Conservation (phyloP, 2,797 vertebrate species). For the Periophthalmus magnuspinnatus region DNA sequence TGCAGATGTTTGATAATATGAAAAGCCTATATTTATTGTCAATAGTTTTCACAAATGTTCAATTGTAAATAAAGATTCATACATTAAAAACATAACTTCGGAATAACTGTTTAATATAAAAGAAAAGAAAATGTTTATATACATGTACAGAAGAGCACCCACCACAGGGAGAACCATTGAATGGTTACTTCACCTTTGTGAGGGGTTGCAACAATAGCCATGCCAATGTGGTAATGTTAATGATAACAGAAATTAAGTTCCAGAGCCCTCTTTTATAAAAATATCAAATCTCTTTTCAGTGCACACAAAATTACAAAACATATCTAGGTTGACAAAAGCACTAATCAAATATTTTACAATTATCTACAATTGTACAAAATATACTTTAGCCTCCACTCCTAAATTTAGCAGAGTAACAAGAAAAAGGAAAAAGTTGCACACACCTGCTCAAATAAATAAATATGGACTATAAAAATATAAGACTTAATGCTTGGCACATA, state of each 20-base stretch:
- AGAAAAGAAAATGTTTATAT: slow-evolving; percentile 71
- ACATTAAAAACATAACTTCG: slow-evolving; percentile 30
- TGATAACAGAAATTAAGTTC: slow-evolving; percentile 58
- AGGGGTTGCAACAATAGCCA: slow-evolving; percentile 55
- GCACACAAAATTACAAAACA: slow-evolving; percentile 84
- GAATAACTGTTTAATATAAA: slow-evolving; percentile 79
- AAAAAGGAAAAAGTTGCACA: slow-evolving; percentile 59
- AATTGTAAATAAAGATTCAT: slow-evolving; percentile 42
- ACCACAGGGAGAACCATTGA: slow-evolving; percentile 37
- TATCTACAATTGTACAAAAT: slow-evolving; percentile 81
- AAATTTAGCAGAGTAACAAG: slow-evolving; percentile 48
- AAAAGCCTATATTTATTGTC: slow-evolving; percentile 64
- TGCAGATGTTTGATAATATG: slow-evolving; percentile 11
- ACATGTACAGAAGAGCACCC: slow-evolving; percentile 74
- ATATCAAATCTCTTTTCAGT: slow-evolving; percentile 86
- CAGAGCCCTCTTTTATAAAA: slow-evolving; percentile 75
- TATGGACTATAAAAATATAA: slow-evolving; percentile 73
- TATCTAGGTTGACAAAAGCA: slow-evolving; percentile 80
- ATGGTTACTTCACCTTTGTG: slow-evolving; percentile 50
- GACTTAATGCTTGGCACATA: slow-evolving; percentile 71
- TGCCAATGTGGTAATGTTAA: slow-evolving; percentile 58
- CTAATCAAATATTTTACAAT: slow-evolving; percentile 80
- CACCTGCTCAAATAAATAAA: slow-evolving; percentile 75
- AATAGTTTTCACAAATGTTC: slow-evolving; percentile 1
- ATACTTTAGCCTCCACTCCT: slow-evolving; percentile 64